A percentile compares a stretch with the other conserved stretches of the same genome.
Evolutionary conservation across 64 coral and sea anemone species (phyloP).

Genomic region (Pocillopora verrucosa): DNA sequence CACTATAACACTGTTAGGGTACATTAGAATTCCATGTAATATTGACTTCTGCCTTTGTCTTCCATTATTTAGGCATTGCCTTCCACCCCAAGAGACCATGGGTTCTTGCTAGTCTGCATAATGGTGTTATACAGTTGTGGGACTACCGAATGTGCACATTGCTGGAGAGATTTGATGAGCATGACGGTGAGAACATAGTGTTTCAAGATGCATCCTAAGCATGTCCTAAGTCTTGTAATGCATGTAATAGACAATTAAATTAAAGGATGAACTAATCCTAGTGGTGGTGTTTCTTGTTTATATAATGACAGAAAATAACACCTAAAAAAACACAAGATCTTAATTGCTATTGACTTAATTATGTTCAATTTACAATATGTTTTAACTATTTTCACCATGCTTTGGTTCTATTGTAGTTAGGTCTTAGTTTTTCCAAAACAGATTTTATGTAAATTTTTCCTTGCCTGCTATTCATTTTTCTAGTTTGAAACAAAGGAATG

Average conservation of each 20-base stretch:
- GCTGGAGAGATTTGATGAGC: conserved; percentile 97
- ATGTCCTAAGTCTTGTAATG: neutral
- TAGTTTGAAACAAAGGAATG: too few relatives aligned
- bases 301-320: neutral
- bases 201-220: neutral
- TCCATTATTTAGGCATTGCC: conserved; percentile 67
- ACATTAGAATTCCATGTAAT: neutral
- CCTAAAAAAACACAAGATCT: too few relatives aligned
- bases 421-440: neutral
- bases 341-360: too few relatives aligned
- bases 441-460: neutral
- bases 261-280: too few relatives aligned
- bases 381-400: too few relatives aligned
- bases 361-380: too few relatives aligned
- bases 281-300: neutral
- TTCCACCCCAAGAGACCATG: conserved; percentile 93
- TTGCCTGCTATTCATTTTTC: neutral
- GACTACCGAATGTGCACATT: conserved; percentile 99
- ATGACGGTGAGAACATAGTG: conserved; percentile 74
- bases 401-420: neutral
- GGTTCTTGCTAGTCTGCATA: conserved; percentile 97
- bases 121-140: conserved; percentile 99
- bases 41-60: neutral
- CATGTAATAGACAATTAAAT: too few relatives aligned
- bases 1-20: too few relatives aligned